Percentiles rank a stretch among this genome's conserved stretches.
These are phyloP conservation scores for Anas flavirostris DNA, from an alignment of 2,797 vertebrate species.

Conservation along the genomic window DNA sequence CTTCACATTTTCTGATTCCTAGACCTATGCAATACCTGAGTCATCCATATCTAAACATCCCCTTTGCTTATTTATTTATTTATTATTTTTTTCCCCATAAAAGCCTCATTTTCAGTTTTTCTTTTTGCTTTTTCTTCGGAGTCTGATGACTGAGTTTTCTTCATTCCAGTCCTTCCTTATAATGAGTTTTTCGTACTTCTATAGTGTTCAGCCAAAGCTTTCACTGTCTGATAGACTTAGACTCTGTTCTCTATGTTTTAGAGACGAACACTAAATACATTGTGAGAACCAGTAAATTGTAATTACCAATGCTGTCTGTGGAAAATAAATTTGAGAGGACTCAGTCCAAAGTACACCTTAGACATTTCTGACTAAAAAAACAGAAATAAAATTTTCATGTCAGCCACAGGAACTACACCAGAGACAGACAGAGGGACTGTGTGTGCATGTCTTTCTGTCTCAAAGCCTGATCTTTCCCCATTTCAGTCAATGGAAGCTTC, in stretches of 20 bases:
- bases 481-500: background rate
- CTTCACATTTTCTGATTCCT: background rate
- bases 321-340: background rate
- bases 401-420: background rate
- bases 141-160: background rate
- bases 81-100: background rate
- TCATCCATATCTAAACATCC: background rate
- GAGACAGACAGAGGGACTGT: accelerated
- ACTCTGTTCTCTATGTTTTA: background rate
- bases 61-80: background rate
- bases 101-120: background rate
- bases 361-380: background rate
- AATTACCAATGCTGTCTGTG: background rate
- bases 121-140: background rate
- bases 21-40: background rate
- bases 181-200: background rate
- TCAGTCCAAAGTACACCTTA: background rate
- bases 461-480: background rate
- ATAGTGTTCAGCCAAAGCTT: background rate
- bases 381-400: background rate
- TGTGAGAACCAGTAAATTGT: background rate
- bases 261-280: background rate
- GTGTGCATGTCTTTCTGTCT: background rate
- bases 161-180: background rate
- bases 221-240: background rate